Conservation (phyloP, 37 sponge, comb jelly and placozoan species). For the Aplysina aerophoba region DNA sequence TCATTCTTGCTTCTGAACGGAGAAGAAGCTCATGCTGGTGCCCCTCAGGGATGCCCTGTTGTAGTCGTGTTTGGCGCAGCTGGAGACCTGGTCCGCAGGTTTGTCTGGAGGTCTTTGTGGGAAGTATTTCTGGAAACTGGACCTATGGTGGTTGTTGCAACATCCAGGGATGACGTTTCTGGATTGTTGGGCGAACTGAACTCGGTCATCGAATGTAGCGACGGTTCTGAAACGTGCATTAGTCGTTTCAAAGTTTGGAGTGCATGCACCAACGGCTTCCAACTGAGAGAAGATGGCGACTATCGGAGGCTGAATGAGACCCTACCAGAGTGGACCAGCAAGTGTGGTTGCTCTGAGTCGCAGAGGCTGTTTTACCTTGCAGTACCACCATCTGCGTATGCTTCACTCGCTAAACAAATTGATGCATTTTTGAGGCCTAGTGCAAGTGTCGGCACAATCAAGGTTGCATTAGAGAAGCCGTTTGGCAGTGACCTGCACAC, state of each 20-base stretch:
- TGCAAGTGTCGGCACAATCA: not conserved
- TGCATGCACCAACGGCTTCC: not conserved
- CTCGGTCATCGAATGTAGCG: not conserved
- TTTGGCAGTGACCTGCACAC: not conserved
- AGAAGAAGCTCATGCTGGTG: not conserved
- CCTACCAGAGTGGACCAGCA: not conserved
- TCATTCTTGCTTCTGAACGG: not conserved
- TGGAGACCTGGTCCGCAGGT: constrained; percentile 81
- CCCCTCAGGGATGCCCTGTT: not conserved
- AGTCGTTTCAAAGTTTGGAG: not conserved
- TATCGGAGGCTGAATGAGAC: constrained; percentile 27
- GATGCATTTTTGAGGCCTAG: constrained; percentile 34
- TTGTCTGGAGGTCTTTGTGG: constrained; percentile 75
- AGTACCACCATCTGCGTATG: constrained; percentile 81
- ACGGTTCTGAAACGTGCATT: not conserved
- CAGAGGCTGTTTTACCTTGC: constrained; percentile 78
- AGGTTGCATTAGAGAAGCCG: constrained; percentile 52
- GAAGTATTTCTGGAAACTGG: not conserved
- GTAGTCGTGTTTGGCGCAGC: constrained; percentile 73
- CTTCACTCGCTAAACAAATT: constrained; percentile 40
- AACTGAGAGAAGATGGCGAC: constrained; percentile 44
- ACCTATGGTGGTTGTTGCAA: constrained; percentile 33
- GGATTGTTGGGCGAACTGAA: not conserved
- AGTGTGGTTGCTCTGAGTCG: constrained; percentile 11
- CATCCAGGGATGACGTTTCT: constrained; percentile 24